Percentiles rank a stretch among this genome's conserved stretches.
Evolutionary conservation across 2,113 vertebrate species (phyloP).

Genomic region (Austrofundulus limnaeus): DNA sequence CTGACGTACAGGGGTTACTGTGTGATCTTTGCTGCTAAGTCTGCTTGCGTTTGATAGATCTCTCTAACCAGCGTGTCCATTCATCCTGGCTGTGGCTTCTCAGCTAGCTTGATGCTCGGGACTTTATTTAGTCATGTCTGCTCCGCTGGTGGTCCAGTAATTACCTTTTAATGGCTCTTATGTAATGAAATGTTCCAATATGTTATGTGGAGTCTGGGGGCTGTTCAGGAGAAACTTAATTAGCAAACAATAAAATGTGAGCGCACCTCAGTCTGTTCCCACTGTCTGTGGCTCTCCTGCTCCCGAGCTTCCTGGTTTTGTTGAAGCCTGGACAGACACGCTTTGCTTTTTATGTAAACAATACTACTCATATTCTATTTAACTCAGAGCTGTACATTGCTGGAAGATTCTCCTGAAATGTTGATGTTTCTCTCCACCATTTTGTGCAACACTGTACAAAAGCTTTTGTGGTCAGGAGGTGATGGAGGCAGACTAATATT

Average conservation of each 20-base stretch:
- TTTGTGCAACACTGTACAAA: slow-evolving; percentile 50
- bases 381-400: slow-evolving; percentile 37
- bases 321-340: slow-evolving; percentile 44
- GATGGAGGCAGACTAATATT: slow-evolving; percentile 3
- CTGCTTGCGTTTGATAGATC: neutral
- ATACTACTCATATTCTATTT: slow-evolving; percentile 48
- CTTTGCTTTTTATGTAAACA: slow-evolving; percentile 60
- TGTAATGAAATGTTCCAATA: slow-evolving; percentile 28
- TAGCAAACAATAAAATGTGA: slow-evolving; percentile 35
- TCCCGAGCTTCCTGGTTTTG: slow-evolving; percentile 29
- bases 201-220: slow-evolving; percentile 11
- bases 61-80: neutral
- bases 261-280: slow-evolving; percentile 10
- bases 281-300: slow-evolving; percentile 5
- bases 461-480: slow-evolving; percentile 27
- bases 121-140: slow-evolving; percentile 2
- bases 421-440: slow-evolving; percentile 54
- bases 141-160: slow-evolving; percentile 33
- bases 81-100: slow-evolving; percentile 13
- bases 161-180: slow-evolving; percentile 50
- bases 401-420: slow-evolving; percentile 65
- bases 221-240: slow-evolving; percentile 29
- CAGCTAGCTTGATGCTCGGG: slow-evolving; percentile 21
- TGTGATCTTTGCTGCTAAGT: neutral
- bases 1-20: slow-evolving; percentile 4